Conservation (phyloP, 2,113 vertebrate species). For the Lophura nycthemera region DNA sequence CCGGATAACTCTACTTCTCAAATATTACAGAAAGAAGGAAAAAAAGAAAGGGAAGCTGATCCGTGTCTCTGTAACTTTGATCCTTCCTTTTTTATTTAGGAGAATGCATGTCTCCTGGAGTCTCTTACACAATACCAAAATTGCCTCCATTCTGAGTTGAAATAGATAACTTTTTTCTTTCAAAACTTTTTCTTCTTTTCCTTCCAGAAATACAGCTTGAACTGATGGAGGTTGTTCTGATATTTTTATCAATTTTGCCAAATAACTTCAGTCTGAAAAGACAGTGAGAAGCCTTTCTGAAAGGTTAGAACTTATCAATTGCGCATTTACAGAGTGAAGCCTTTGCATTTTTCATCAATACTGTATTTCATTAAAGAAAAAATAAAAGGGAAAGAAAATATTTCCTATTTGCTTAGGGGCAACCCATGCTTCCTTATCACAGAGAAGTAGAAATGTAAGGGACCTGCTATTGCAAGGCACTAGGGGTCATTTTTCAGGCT, state of each 20-base stretch:
- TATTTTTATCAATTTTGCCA: conserved; percentile 34
- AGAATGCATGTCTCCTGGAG: background rate
- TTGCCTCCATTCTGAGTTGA: background rate
- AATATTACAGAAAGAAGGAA: background rate
- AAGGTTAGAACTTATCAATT: background rate
- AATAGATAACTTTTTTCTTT: background rate
- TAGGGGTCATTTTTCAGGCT: background rate
- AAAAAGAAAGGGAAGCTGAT: background rate
- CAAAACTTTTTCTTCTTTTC: conserved; percentile 14
- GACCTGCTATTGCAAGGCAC: rapidly evolving
- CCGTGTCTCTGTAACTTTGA: background rate
- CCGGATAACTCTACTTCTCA: background rate
- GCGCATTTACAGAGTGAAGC: background rate
- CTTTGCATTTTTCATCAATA: background rate
- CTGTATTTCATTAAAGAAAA: background rate
- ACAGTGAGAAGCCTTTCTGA: background rate
- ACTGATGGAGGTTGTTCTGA: background rate
- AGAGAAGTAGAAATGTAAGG: background rate
- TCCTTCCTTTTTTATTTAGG: conserved; percentile 19
- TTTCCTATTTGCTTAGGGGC: background rate
- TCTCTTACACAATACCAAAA: conserved; percentile 10
- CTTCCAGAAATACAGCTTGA: background rate
- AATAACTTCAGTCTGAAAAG: conserved; percentile 19
- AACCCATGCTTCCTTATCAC: background rate
- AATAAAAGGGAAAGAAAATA: background rate